Evolutionary conservation across 1,140 invertebrate genomes (phyloP).

Genomic region (Habropoda laboriosa): DNA sequence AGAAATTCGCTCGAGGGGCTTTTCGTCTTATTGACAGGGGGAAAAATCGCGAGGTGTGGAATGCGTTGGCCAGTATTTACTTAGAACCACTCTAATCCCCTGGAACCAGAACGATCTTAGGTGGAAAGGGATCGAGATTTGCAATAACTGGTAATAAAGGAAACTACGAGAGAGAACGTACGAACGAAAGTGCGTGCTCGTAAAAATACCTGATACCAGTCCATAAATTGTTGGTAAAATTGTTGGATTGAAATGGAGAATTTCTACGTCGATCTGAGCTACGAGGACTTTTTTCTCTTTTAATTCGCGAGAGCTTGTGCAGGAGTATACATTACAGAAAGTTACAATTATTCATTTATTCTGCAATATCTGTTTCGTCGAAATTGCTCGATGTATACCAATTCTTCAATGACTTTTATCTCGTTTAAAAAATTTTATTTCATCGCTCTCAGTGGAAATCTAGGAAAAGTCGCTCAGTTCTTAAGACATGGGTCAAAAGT

Average conservation of each 20-base stretch:
- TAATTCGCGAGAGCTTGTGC: too few relatives aligned
- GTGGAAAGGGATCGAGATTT: background rate
- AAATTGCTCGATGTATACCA: too few relatives aligned
- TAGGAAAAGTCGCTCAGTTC: too few relatives aligned
- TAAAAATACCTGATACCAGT: background rate
- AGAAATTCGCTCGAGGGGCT: slow-evolving; percentile 11
- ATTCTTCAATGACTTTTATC: too few relatives aligned
- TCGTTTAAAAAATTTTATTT: too few relatives aligned
- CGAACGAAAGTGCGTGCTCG: background rate
- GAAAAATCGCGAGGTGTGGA: slow-evolving; percentile 2
- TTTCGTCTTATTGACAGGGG: background rate
- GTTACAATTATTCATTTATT: too few relatives aligned
- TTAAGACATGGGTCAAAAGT: too few relatives aligned
- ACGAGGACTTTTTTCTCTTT: background rate
- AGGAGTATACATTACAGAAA: too few relatives aligned
- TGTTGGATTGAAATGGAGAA: background rate
- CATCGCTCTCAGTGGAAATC: too few relatives aligned
- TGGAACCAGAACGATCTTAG: background rate
- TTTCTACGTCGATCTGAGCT: background rate
- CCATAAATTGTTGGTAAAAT: slow-evolving; percentile 2
- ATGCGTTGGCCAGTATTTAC: slow-evolving; percentile 12
- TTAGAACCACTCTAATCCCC: background rate
- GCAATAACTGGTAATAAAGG: background rate
- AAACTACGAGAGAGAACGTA: background rate
- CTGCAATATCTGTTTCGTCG: too few relatives aligned